Base-by-base conservation (phyloP, 2,888 invertebrate genomes). In the Lithophane ornitopus region DNA sequence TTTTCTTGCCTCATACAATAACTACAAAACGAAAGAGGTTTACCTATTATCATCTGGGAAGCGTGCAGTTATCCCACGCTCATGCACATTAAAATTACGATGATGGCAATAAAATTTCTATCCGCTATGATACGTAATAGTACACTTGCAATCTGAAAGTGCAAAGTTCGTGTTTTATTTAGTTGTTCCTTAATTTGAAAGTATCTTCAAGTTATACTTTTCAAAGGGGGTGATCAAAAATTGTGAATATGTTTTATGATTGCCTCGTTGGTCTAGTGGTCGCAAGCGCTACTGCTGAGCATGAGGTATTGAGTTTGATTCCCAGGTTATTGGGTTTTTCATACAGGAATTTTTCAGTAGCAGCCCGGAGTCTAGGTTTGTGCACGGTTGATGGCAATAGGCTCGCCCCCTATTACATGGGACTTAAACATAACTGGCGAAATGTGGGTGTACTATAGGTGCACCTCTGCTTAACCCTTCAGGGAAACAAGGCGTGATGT, bases 41-140 rank as follows among this genome's bases (percentile, higher is more conserved):
- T 26, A 26, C 46, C 19, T 56, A 56, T 68, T 68, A 52, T 80
- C 28, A 46, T 39, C 44, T 58, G 19, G 11, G 52, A 63, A 68
- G 26, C 46, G 41, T 34, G 49, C 56, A 46, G 41, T 52, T 52
- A 66, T 76, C 68, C n/a, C 46, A 71, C 65, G 26, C 61, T 52
- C 66, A 39, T 44, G 54, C 34, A 28, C 41, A 70, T 75, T 81
- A 81, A 74, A 78, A 62, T 70, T 67, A 79, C 44, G 46, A 65
- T 58, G 66, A 79, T 74, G 49, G 77, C 77, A 77, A 77, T 84
- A 63, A 70, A 72, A 80, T 80, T 73, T 49, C 46, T 75, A 80
- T 80, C 67, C 26, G 66, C 69, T 62, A 62, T 74, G 7, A 83
- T 49, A 76, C 71, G 65, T 74, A 77, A 77, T 74, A 39, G 14